phyloP scores from a whole-genome alignment of 2,113 vertebrate species.

The Vulpes vulpes region DNA sequence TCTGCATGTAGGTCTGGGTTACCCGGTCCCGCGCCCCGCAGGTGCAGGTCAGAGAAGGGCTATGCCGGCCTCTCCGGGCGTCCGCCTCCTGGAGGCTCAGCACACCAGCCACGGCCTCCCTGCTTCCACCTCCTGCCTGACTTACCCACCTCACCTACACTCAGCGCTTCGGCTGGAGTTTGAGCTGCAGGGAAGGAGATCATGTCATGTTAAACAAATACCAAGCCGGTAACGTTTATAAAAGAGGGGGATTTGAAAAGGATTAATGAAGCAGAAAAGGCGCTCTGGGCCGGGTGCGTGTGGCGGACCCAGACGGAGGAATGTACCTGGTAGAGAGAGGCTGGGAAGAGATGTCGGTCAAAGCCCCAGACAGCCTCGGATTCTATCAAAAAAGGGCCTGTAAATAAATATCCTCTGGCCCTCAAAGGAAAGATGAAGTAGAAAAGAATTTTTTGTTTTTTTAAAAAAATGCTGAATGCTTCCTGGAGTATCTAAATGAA shows the following conservation, averaged over 20 bases:
- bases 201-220: neutral
- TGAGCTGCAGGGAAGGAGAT: neutral
- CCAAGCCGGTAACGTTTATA: neutral
- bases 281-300: accelerated
- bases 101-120: too few species aligned
- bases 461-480: slow-evolving; percentile 73
- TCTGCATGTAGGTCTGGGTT: too few species aligned
- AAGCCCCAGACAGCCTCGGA: neutral
- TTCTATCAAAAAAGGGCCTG: slow-evolving; percentile 40
- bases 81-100: neutral
- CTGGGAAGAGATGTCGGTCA: neutral
- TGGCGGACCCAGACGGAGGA: accelerated
- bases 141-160: accelerated
- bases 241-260: neutral
- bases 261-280: neutral
- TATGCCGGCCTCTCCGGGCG: too few species aligned
- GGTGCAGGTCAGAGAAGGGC: too few species aligned
- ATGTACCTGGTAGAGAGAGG: neutral
- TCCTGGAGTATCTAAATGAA: slow-evolving; percentile 72
- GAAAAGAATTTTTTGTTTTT: slow-evolving; percentile 64
- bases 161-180: accelerated
- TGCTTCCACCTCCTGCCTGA: accelerated
- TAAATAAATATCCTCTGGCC: slow-evolving; percentile 40
- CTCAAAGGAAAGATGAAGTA: slow-evolving; percentile 68
- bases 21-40: too few species aligned